Conservation (phyloP, 2,797 vertebrate species). For the Scarus forsteni region DNA sequence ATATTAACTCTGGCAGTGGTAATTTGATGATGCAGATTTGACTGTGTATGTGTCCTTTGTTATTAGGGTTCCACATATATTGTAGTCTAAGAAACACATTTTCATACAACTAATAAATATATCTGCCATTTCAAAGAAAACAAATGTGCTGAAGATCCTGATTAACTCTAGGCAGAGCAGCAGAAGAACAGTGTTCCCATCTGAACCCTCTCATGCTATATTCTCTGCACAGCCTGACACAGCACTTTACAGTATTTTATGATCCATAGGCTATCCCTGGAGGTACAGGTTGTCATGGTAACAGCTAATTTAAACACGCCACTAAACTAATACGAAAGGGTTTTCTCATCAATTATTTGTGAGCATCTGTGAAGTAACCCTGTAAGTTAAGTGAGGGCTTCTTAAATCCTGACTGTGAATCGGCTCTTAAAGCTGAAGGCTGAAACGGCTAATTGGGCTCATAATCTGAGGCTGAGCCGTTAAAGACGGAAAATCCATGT, state of each 20-base stretch:
- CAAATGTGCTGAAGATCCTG: background rate
- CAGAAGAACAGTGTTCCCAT: background rate
- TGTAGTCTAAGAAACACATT: no score
- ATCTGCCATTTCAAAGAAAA: no score
- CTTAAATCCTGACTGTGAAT: slow-evolving; percentile 49
- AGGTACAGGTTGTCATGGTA: slow-evolving; percentile 48
- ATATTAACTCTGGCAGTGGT: no score
- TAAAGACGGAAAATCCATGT: slow-evolving; percentile 46
- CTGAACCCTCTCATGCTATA: background rate
- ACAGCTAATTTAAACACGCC: slow-evolving; percentile 61
- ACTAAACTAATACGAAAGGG: slow-evolving; percentile 61
- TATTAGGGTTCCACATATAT: no score
- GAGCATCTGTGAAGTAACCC: slow-evolving; percentile 64
- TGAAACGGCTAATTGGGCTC: slow-evolving; percentile 53
- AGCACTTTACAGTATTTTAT: slow-evolving; percentile 25
- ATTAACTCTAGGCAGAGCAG: background rate
- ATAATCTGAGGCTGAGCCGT: slow-evolving; percentile 49
- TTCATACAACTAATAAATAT: no score
- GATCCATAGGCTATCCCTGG: slow-evolving; percentile 22
- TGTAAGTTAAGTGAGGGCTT: slow-evolving; percentile 55
- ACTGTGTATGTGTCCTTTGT: no score
- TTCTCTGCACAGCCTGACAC: slow-evolving; percentile 19
- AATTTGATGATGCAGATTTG: no score
- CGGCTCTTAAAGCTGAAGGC: slow-evolving; percentile 42
- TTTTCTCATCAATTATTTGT: slow-evolving; percentile 77